Evolutionary conservation across 2,113 vertebrate genomes (phyloP).

Genomic region (Bubo blakistoni): DNA sequence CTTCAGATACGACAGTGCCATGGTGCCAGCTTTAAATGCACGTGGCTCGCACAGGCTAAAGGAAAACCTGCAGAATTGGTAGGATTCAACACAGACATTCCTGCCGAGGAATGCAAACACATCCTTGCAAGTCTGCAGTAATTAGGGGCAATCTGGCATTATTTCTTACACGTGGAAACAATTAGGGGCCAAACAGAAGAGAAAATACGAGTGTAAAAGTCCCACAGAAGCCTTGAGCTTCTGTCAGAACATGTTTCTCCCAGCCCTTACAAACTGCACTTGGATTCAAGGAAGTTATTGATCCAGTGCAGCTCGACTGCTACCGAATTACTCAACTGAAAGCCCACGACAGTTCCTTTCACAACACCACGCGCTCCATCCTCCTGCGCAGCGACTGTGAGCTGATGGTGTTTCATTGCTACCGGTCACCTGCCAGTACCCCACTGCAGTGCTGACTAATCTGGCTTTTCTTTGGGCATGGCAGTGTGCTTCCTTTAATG

Average conservation of each 20-base stretch:
- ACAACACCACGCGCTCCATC: not conserved
- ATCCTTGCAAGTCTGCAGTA: not conserved
- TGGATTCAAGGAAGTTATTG: not conserved
- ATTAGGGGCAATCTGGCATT: not conserved
- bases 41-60: not conserved
- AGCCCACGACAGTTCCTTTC: not conserved
- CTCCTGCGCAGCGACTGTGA: not conserved
- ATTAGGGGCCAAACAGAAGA: not conserved
- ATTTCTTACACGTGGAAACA: not conserved
- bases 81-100: not conserved
- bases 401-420: constrained; percentile 1
- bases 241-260: not conserved
- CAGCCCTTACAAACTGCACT: not conserved
- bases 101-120: not conserved
- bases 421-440: not conserved
- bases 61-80: not conserved
- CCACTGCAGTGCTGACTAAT: not conserved
- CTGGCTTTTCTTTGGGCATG: not conserved
- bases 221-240: not conserved
- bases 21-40: not conserved
- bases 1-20: not conserved
- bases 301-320: constrained; percentile 3
- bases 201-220: not conserved
- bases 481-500: not conserved
- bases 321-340: constrained; percentile 9